Conservation (phyloP, 2,888 invertebrate species). For the Macrosiphum euphorbiae region DNA sequence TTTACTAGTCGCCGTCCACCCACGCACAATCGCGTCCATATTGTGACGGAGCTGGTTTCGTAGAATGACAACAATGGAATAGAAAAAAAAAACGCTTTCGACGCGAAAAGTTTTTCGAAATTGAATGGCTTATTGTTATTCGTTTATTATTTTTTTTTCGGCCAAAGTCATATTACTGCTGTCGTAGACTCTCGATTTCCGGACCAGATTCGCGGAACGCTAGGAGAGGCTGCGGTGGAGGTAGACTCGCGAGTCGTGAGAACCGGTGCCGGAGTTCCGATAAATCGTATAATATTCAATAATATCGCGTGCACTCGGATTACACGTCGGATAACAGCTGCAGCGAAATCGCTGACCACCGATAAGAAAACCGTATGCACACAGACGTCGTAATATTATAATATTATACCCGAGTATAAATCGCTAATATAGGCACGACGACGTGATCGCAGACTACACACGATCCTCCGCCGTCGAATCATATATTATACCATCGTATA, state of each 20-base stretch:
- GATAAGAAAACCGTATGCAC: slow-evolving; percentile 11
- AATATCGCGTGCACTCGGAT: slow-evolving; percentile 46
- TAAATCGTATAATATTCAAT: background rate
- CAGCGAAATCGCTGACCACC: background rate
- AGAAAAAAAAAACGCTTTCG: background rate
- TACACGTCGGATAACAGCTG: background rate
- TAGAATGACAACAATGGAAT: background rate
- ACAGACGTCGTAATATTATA: background rate
- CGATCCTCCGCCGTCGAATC: background rate
- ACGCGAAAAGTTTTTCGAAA: background rate
- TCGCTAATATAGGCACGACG: slow-evolving; percentile 16
- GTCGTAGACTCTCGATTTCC: background rate
- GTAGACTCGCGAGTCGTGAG: slow-evolving; percentile 12
- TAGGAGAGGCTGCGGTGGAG: background rate
- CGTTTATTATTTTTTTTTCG: background rate
- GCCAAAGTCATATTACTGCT: background rate
- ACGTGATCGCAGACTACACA: slow-evolving; percentile 18
- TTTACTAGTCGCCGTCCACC: background rate
- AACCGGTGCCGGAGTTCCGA: slow-evolving; percentile 34
- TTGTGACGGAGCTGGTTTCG: background rate
- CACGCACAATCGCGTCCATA: background rate
- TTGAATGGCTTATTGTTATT: background rate
- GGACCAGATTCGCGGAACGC: background rate
- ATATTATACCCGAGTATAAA: background rate
- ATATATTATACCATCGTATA: background rate